These are phyloP conservation scores for Nerophis ophidion DNA, from an alignment of 2,113 vertebrate species.

Conservation along the genomic window DNA sequence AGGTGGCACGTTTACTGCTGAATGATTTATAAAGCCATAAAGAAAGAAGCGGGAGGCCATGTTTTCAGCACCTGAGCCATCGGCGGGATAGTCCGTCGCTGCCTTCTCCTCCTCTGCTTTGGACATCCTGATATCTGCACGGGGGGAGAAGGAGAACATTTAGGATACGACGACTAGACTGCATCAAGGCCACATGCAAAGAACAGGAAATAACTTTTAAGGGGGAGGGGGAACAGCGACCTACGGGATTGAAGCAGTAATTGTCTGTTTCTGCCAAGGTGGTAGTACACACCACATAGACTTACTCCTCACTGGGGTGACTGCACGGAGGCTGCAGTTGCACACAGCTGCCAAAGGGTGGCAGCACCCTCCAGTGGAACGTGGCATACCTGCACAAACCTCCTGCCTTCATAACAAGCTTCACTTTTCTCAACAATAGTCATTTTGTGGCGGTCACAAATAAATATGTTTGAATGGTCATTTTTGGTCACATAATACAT, in stretches of 20 bases:
- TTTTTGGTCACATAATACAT: slow-evolving; percentile 45
- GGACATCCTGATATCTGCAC: slow-evolving; percentile 76
- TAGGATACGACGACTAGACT: not conserved
- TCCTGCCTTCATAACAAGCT: not conserved
- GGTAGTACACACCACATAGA: no score
- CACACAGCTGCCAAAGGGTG: slow-evolving; percentile 25
- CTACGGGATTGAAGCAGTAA: slow-evolving; percentile 24
- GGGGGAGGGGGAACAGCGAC: slow-evolving; percentile 5
- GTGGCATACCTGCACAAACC: not conserved
- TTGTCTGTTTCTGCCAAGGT: no score
- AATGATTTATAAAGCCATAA: no score
- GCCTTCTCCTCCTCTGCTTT: slow-evolving; percentile 73
- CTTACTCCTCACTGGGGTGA: no score
- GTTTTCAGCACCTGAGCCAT: slow-evolving; percentile 67
- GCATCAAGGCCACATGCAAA: not conserved
- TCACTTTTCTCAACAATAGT: no score
- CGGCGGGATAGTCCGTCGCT: slow-evolving; percentile 68
- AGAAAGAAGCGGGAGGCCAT: not conserved
- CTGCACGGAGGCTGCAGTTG: slow-evolving; percentile 40
- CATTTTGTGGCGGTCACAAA: not conserved
- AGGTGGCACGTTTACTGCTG: no score
- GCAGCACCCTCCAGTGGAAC: slow-evolving; percentile 36
- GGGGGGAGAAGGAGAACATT: not conserved
- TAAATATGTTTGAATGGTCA: not conserved
- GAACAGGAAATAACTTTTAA: not conserved